These are phyloP conservation scores for Idris sp. DNA, from an alignment of 1,140 invertebrate species.

Conservation along the genomic window DNA sequence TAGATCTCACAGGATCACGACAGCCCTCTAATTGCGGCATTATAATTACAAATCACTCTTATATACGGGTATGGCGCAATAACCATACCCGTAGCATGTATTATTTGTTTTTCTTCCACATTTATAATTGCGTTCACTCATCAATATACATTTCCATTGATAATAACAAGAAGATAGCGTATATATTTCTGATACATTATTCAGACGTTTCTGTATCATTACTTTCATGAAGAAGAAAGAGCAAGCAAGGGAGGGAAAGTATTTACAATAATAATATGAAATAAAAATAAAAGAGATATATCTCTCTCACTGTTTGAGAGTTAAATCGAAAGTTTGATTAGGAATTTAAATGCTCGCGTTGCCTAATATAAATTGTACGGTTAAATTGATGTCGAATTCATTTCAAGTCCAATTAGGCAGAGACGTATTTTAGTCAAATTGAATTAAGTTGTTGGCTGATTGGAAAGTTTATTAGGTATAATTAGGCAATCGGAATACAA, in stretches of 20 bases:
- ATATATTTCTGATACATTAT: slow-evolving; percentile 35
- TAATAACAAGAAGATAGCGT: slow-evolving; percentile 18
- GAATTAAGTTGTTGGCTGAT: slow-evolving; percentile 49
- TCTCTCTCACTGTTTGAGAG: slow-evolving; percentile 20
- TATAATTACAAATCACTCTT: slow-evolving; percentile 76
- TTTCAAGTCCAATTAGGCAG: slow-evolving; percentile 47
- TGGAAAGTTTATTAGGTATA: slow-evolving; percentile 57
- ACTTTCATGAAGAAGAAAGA: too few relatives aligned
- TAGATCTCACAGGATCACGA: slow-evolving; percentile 75
- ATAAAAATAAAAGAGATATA: slow-evolving; percentile 6
- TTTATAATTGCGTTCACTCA: slow-evolving; percentile 55
- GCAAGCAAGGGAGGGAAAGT: too few relatives aligned
- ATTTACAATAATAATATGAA: not conserved
- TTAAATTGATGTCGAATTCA: slow-evolving; percentile 53
- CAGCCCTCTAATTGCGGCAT: slow-evolving; percentile 74
- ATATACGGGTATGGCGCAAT: slow-evolving; percentile 68
- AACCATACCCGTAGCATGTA: slow-evolving; percentile 67
- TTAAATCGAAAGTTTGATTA: slow-evolving; percentile 45
- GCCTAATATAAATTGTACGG: slow-evolving; percentile 41
- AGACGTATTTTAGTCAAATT: slow-evolving; percentile 52
- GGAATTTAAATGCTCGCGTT: slow-evolving; percentile 50
- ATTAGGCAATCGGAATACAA: slow-evolving; percentile 52
- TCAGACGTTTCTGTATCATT: slow-evolving; percentile 1
- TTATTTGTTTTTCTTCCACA: slow-evolving; percentile 68
- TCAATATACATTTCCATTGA: slow-evolving; percentile 47